Base-by-base conservation (phyloP, 1,140 invertebrate species). In the Chlorops oryzae region DNA sequence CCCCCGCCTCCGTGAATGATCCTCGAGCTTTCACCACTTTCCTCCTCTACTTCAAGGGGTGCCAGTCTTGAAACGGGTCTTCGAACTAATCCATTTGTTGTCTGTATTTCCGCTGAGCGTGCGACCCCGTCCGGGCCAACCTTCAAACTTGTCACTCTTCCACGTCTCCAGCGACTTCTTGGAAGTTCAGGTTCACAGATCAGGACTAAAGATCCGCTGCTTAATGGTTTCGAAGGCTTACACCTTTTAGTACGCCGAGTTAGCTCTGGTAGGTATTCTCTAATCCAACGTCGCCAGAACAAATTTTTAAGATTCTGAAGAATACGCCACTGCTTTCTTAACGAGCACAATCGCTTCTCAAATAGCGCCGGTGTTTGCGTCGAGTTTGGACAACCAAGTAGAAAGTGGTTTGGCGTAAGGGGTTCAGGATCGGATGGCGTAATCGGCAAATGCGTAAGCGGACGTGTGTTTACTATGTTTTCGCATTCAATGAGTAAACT, bases 361-460 rank as follows among this genome's bases (percentile, higher is more conserved):
- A n/a, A n/a, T n/a, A n/a, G n/a, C n/a, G n/a, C n/a, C n/a, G 21
- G 24, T 3, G 18, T 32, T 32, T 32, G 37, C 37, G 37, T 50
- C 9, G 47, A 41, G 23, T 41, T 50, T 1, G 27, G 15, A 10
- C 13, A 12, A 6, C 38, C 47, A 2, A 50, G 6, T 18, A 50
- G 17, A 9, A 49, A 49, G 40, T 41, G 47, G 9, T 49, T 49
- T 9, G 37, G 47, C 10, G 38, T 40, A 12, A 49, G 32, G n/a
- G 42, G 49, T 7, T 56, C 47, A 2, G 48, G 39, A 37, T 70
- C 61, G 23, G 51, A 46, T 3, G 59, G 59, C 32, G 65, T 45
- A 2, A 56, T 52, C 41, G 39, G 55, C 3, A 66, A 54, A n/a
- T 63, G 55, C 2, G 55, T 58, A 6, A 63, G 41, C 22, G 58